Percentiles rank a stretch among this genome's conserved stretches.
These are phyloP conservation scores for Hypolimnas misippus DNA, from an alignment of 2,888 invertebrate genomes.

Conservation along the genomic window DNA sequence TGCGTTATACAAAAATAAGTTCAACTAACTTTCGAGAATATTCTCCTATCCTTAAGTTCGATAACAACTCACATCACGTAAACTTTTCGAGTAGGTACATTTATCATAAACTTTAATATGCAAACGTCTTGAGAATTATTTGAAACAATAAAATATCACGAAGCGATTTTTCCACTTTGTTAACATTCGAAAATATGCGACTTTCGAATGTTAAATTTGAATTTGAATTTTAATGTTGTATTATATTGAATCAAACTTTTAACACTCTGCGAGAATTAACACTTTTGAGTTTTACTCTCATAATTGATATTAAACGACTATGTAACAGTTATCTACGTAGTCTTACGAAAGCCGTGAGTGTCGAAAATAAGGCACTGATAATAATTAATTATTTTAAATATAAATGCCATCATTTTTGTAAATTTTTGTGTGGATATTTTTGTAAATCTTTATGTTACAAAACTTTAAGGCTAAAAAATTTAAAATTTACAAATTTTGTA, in stretches of 20 bases:
- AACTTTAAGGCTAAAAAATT: too few relatives aligned
- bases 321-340: too few relatives aligned
- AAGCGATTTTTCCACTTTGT: background rate
- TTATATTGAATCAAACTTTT: background rate
- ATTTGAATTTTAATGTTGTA: background rate
- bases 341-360: too few relatives aligned
- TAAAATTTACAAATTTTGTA: too few relatives aligned
- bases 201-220: background rate
- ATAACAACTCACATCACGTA: conserved; percentile 13
- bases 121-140: conserved; percentile 12
- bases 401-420: too few relatives aligned
- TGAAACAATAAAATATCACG: conserved; percentile 10
- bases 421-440: too few relatives aligned
- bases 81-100: conserved; percentile 12
- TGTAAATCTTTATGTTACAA: too few relatives aligned
- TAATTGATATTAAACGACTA: too few relatives aligned
- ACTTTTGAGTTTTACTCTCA: too few relatives aligned
- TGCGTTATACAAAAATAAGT: conserved; percentile 1
- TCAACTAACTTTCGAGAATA: conserved; percentile 10
- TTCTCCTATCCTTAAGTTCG: conserved; percentile 42
- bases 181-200: background rate
- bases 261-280: too few relatives aligned
- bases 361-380: too few relatives aligned
- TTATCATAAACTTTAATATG: conserved; percentile 11
- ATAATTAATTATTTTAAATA: too few relatives aligned